A percentile compares a stretch with the other conserved stretches of the same genome.
Evolutionary conservation across 2,888 invertebrate genomes (phyloP).

Genomic region (Aradus depressus): DNA sequence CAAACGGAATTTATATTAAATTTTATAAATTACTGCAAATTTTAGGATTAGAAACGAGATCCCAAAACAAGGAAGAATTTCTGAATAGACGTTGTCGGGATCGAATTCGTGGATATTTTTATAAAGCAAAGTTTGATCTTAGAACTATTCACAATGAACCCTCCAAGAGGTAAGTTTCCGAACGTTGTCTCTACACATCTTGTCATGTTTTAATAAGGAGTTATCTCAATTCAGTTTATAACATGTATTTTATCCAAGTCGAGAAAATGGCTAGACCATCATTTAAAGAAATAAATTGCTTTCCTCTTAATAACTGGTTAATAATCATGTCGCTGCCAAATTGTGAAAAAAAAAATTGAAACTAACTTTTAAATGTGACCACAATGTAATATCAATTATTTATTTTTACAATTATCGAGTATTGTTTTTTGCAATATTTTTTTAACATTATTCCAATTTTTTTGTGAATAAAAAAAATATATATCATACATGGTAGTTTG

Average conservation of each 20-base stretch:
- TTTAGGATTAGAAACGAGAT: slow-evolving; percentile 49
- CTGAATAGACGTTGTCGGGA: slow-evolving; percentile 72
- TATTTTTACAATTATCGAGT: too few relatives aligned
- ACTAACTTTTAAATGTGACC: too few relatives aligned
- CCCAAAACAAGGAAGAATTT: slow-evolving; percentile 70
- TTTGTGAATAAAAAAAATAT: too few relatives aligned
- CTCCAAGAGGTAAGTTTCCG: background rate
- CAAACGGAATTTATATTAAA: background rate
- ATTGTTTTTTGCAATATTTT: too few relatives aligned
- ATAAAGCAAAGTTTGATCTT: slow-evolving; percentile 64
- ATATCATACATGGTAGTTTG: too few relatives aligned
- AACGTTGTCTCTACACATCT: slow-evolving; percentile 9
- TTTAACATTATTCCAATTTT: too few relatives aligned
- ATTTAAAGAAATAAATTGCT: background rate
- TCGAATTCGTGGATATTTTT: slow-evolving; percentile 67
- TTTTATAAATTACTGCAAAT: background rate
- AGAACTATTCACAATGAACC: slow-evolving; percentile 35
- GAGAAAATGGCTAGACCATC: too few relatives aligned
- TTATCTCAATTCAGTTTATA: background rate
- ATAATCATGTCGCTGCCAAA: background rate
- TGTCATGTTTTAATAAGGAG: background rate
- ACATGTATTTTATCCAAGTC: background rate
- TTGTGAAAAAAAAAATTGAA: too few relatives aligned
- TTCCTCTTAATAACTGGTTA: background rate
- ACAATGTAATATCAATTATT: too few relatives aligned